Evolutionary conservation across 2,888 invertebrate genomes (phyloP), one percentile per base, ranked within the genome.

Genomic region (Patella ulyssiponensis): DNA sequence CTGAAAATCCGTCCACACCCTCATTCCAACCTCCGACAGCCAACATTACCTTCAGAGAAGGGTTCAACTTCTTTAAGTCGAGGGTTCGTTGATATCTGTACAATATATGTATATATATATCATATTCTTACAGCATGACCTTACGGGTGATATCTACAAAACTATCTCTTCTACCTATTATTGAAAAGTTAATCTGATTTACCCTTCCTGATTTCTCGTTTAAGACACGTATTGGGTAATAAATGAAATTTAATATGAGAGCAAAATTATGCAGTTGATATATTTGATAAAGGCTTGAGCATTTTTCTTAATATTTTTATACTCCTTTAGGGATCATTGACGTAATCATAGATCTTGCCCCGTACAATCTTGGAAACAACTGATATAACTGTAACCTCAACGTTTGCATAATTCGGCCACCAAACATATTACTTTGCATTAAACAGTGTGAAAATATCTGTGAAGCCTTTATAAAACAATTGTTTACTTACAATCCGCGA

Each of bases 21-120:
- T 97, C 97, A 0, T 96, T 96, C 97, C 97, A 98, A 0, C 98
- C 98, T 15, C 98, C 98, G 77, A 98, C 91, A 1, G 96, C 96
- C 53, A 98, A 93, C 3, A 95, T 93, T 0, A 96, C 95, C 88
- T 97, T 97, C 69, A 96, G 93, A 0, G 96, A 96, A 0, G 82
- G 82, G 23, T 85, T 84, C 3, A 73, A 69, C 53, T 81, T 27
- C 56, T 76, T 79, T 11, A 79, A 56, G 15, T 64, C 72, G 56
- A 69, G 56, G 20, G 78, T 44, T 64, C 75, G 23, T 9, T 17
- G 27, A 56, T 80, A 80, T 75, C 80, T 79, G 23, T 5, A 23
- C 3, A 20, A 17, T n/a, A 73, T 52, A 27, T 44, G 3, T 51
- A 69, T n/a, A n/a, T n/a, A n/a, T n/a, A 44, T 20, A 64, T 64